Conservation (phyloP, 2,797 vertebrate genomes). For the Glossophaga mutica region DNA sequence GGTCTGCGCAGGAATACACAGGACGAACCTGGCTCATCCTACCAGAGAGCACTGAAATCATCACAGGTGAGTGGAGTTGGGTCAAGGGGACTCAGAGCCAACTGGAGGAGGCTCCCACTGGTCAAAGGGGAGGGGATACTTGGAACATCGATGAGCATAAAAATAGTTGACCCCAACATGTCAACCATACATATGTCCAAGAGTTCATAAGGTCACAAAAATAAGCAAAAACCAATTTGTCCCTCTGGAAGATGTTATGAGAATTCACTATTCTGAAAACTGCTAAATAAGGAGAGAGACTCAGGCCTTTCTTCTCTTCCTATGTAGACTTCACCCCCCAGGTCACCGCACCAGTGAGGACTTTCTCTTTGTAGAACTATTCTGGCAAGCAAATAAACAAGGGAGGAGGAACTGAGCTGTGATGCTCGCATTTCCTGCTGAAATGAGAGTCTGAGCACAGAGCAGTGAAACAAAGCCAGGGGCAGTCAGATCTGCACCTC, state of each 20-base stretch:
- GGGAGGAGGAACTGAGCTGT: not conserved
- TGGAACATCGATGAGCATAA: not conserved
- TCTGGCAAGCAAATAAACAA: not conserved
- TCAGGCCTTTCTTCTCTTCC: not conserved
- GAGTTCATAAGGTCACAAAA: not conserved
- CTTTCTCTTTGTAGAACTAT: not conserved
- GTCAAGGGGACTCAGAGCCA: not conserved
- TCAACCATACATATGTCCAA: not conserved
- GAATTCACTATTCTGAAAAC: not conserved
- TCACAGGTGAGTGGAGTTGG: not conserved
- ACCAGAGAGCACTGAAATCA: not conserved
- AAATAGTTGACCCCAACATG: not conserved
- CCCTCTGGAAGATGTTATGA: not conserved
- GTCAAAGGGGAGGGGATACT: not conserved
- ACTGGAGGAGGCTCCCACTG: not conserved
- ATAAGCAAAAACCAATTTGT: not conserved
- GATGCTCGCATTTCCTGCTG: not conserved
- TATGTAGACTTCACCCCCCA: not conserved
- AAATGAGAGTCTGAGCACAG: not conserved
- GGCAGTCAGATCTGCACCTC: not conserved
- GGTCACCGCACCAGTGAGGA: not conserved
- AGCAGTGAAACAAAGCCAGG: not conserved
- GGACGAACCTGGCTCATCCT: not conserved
- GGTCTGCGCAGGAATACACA: not conserved
- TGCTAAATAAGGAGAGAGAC: not conserved